A percentile compares a stretch with the other conserved stretches of the same genome.
Evolutionary conservation across 2,113 vertebrate species (phyloP).

Genomic region (Phodopus roborovskii): DNA sequence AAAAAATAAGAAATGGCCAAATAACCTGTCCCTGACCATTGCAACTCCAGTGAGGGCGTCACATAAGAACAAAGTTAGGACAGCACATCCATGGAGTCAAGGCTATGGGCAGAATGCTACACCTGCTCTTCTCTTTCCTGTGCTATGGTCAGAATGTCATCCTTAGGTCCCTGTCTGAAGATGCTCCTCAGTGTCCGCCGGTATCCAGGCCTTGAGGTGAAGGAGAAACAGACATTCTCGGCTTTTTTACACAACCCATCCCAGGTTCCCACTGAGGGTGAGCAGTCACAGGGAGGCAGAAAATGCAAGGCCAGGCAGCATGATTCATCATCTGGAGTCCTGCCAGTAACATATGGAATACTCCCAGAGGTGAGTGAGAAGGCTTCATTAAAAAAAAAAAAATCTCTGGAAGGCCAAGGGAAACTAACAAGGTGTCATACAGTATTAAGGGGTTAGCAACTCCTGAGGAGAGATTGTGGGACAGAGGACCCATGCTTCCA

Average conservation of each 20-base stretch:
- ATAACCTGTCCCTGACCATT: not conserved
- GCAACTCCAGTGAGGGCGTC: not conserved
- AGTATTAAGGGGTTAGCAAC: not conserved
- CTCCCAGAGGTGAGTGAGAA: constrained; percentile 22
- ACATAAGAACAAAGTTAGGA: not conserved
- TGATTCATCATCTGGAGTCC: constrained; percentile 28
- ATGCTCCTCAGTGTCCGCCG: not conserved
- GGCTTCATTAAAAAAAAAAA: constrained; percentile 59
- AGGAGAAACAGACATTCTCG: constrained; percentile 4
- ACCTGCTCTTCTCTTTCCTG: not conserved
- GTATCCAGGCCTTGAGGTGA: not conserved
- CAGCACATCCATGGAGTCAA: not conserved
- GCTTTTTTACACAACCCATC: not conserved
- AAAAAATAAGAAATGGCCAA: not conserved
- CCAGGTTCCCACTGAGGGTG: not conserved
- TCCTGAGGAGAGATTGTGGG: constrained; percentile 4
- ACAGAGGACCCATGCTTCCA: not conserved
- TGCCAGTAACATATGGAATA: constrained; percentile 60
- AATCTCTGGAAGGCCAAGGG: not conserved
- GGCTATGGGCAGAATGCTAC: not conserved
- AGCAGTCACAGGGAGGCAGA: constrained; percentile 13
- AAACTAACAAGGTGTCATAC: not conserved
- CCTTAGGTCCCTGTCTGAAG: not conserved
- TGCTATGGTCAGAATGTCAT: not conserved
- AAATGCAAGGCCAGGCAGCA: not conserved